phyloP scores from a whole-genome alignment of 1,140 invertebrate species.

The Drosophila santomea region DNA sequence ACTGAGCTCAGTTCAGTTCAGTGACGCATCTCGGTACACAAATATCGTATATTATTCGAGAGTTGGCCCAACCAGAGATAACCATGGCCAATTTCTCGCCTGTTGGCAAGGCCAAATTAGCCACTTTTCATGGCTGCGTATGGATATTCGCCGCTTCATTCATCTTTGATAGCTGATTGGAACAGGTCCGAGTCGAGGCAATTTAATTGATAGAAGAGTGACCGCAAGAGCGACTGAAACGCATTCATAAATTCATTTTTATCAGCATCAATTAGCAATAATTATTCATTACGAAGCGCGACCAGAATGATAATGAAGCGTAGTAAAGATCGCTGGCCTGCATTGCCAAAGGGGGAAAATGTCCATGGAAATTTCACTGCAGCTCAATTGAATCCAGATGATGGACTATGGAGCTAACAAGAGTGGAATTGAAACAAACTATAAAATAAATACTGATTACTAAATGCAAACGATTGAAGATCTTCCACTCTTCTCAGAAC shows the following conservation, averaged over 20 bases:
- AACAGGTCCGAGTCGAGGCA: slow-evolving; percentile 41
- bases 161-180: slow-evolving; percentile 11
- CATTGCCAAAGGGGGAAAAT: neutral
- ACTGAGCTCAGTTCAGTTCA: slow-evolving; percentile 2
- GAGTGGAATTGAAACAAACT: no score
- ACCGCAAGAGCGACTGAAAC: slow-evolving; percentile 36
- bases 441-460: neutral
- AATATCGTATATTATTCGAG: slow-evolving; percentile 37
- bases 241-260: slow-evolving; percentile 78
- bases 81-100: slow-evolving; percentile 23
- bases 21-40: slow-evolving; percentile 38
- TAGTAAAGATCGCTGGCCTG: neutral
- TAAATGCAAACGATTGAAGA: neutral
- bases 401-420: no score
- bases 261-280: slow-evolving; percentile 80
- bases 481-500: neutral
- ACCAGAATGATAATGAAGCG: slow-evolving; percentile 22
- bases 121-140: slow-evolving; percentile 19
- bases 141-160: slow-evolving; percentile 34
- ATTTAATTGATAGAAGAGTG: slow-evolving; percentile 73
- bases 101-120: slow-evolving; percentile 42
- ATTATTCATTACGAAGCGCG: slow-evolving; percentile 63
- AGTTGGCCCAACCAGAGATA: slow-evolving; percentile 17
- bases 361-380: neutral
- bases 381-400: neutral